phyloP scores from a whole-genome alignment of 2,888 invertebrate species.

The Leucozona laternaria region DNA sequence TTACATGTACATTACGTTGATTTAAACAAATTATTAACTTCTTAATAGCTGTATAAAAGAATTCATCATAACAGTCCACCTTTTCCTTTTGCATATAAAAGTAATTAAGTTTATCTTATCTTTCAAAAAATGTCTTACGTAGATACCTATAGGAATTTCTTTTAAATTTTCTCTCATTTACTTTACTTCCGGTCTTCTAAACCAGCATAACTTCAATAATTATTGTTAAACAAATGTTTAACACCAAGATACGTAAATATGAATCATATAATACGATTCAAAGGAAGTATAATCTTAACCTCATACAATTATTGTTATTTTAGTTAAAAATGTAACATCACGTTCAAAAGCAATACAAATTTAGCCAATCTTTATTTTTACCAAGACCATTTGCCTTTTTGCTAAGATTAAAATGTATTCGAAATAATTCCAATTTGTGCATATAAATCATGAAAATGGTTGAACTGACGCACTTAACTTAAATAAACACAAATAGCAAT shows the following conservation, averaged over 20 bases:
- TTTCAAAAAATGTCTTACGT: too few relatives aligned
- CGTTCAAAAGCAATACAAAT: conserved; percentile 5
- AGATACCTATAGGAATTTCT: neutral
- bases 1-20: too few relatives aligned
- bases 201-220: neutral
- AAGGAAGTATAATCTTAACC: neutral
- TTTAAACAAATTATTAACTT: too few relatives aligned
- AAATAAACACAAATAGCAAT: neutral
- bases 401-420: neutral
- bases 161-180: neutral
- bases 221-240: neutral
- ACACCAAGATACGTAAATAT: neutral
- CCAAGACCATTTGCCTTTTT: neutral
- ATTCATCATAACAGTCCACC: too few relatives aligned
- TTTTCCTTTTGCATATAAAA: too few relatives aligned
- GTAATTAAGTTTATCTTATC: too few relatives aligned
- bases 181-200: neutral
- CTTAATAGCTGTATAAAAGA: too few relatives aligned
- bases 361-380: neutral
- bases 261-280: neutral
- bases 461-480: conserved; percentile 15
- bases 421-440: neutral
- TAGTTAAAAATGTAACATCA: conserved; percentile 17
- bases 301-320: neutral
- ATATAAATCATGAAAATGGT: conserved; percentile 7